These are phyloP conservation scores for Mamestra configurata DNA, from an alignment of 1,140 invertebrate species.

Conservation along the genomic window DNA sequence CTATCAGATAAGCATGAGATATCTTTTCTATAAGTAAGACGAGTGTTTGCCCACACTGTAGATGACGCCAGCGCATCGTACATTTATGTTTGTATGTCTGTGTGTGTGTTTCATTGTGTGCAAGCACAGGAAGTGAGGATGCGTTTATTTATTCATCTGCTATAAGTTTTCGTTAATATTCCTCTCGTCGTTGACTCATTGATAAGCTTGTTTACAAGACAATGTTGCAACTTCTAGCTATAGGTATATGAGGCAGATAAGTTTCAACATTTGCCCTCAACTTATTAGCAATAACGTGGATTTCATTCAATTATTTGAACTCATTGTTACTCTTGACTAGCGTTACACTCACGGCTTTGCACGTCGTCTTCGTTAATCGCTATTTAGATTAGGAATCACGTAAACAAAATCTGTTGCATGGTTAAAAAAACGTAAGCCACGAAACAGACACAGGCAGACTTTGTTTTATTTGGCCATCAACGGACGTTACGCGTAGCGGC, in stretches of 20 bases:
- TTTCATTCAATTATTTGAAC: neutral
- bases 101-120: neutral
- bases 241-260: neutral
- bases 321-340: slow-evolving; percentile 23
- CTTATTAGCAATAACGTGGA: neutral
- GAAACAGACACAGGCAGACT: no score
- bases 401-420: no score
- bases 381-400: no score
- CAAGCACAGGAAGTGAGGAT: slow-evolving; percentile 45
- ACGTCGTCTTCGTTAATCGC: no score
- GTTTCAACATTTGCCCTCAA: neutral
- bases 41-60: neutral
- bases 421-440: no score
- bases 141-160: slow-evolving; percentile 48
- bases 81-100: neutral
- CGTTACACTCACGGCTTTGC: no score
- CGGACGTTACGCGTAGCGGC: no score
- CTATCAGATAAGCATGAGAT: slow-evolving; percentile 37
- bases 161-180: slow-evolving; percentile 49
- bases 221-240: slow-evolving; percentile 29
- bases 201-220: slow-evolving; percentile 41
- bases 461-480: no score
- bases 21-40: neutral
- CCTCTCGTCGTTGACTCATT: slow-evolving; percentile 23
- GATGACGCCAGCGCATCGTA: slow-evolving; percentile 2